phyloP scores from a whole-genome alignment of 2,797 vertebrate species.

The Phrynocephalus guinanensis region DNA sequence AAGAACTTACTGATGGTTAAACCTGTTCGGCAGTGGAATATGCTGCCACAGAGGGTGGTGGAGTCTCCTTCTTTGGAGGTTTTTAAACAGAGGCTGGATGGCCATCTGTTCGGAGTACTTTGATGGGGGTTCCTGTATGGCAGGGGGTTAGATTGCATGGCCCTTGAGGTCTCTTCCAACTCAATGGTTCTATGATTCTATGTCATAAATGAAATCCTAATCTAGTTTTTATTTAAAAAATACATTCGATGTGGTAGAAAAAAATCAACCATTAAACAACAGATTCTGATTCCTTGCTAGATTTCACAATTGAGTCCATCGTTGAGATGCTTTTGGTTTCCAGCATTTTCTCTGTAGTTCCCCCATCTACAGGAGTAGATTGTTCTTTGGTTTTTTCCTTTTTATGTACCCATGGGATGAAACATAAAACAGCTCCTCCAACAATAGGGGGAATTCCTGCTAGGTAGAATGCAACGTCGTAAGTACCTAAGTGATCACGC shows the following conservation, averaged over 20 bases:
- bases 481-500: conserved; percentile 85
- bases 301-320: conserved; percentile 62
- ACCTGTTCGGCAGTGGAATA: too few species aligned
- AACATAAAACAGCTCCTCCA: conserved; percentile 89
- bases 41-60: too few species aligned
- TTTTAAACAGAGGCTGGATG: too few species aligned
- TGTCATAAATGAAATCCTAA: conserved; percentile 66
- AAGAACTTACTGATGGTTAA: too few species aligned
- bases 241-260: conserved; percentile 56
- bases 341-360: conserved; percentile 83
- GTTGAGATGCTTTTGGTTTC: conserved; percentile 71
- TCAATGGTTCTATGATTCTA: too few species aligned
- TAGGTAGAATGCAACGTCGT: conserved; percentile 92
- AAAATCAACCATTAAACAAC: conserved; percentile 71
- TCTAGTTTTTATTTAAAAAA: conserved; percentile 58
- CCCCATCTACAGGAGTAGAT: conserved; percentile 67
- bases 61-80: too few species aligned
- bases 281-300: conserved; percentile 73
- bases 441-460: conserved; percentile 93
- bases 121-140: too few species aligned
- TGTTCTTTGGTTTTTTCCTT: conserved; percentile 72
- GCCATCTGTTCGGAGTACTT: too few species aligned
- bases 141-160: too few species aligned
- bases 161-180: too few species aligned
- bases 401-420: conserved; percentile 92